Evolutionary conservation across 2,113 vertebrate species (phyloP), one percentile per base, ranked within the genome.

Genomic region (Chionis minor): DNA sequence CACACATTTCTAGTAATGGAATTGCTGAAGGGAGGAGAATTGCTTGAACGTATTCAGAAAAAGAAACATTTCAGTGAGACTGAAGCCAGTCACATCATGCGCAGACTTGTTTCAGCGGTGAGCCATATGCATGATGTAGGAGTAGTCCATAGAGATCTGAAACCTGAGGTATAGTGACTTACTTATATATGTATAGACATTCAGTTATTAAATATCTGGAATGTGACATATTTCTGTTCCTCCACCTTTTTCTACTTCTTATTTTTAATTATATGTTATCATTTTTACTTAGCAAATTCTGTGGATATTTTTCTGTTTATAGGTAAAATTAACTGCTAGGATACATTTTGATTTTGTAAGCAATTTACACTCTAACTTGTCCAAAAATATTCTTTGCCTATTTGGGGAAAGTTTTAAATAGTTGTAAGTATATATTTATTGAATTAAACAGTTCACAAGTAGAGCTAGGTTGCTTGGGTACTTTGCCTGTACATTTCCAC

Each of bases 71-170:
- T 99, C 98, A 99, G 99, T 70, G 99, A 99, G 97, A 99, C 99
- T 0, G 99, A 99, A 97, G 99, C 99, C 86, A 99, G 99, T 95
- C 98, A 98, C 88, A 99, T 99, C 94, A 99, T 99, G 99, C 98
- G 99, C 83, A 99, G 98, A 73, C 98, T 99, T 56, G 99, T 99
- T 73, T 99, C 99, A 0, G 99, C 99, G 0, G 99, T 99, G 79
- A 99, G 99, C 97, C 99, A 99, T 97, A 99, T 99, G 99, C 99
- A 99, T 2, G 99, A 99, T 47, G 99, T 99, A 3, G 99, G 99
- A 42, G 99, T 99, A 85, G 99, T 99, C 86, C 99, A 99, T 35
- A 97, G 99, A 75, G 99, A 99, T 91, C 98, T 99, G 86, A 99
- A 99, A 90, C 99, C 99, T 10, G 99, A 99, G 99, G 99, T 99